Percentiles rank a stretch among this genome's conserved stretches.
phyloP scores from a whole-genome alignment of 2,797 vertebrate species.

The Chaetodon trifasciatus region DNA sequence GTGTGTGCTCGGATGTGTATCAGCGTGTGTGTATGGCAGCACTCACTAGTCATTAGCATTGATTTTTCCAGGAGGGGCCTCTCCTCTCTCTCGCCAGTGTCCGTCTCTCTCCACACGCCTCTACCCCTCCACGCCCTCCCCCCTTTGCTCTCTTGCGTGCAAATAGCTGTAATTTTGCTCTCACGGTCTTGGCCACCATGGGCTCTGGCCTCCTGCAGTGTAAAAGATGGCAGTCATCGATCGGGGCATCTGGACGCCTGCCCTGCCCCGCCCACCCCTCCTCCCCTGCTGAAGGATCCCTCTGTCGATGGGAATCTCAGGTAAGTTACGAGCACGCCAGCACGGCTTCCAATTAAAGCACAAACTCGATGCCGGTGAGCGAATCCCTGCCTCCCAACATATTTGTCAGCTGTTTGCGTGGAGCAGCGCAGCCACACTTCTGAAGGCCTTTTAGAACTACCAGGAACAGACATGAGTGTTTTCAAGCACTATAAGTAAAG shows the following conservation, averaged over 20 bases:
- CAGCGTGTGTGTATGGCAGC: constrained; percentile 54
- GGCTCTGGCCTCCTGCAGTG: constrained; percentile 57
- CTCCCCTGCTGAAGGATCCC: constrained; percentile 58
- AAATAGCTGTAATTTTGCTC: constrained; percentile 76
- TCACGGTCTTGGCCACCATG: constrained; percentile 60
- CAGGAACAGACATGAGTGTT: constrained; percentile 1
- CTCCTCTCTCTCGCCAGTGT: constrained; percentile 42
- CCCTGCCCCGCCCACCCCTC: neutral
- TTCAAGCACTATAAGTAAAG: neutral
- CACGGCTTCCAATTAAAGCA: constrained; percentile 68
- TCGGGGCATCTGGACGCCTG: constrained; percentile 59
- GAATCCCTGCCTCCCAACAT: neutral
- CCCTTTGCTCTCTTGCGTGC: constrained; percentile 50
- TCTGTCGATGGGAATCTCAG: constrained; percentile 76
- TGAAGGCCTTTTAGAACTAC: constrained; percentile 24
- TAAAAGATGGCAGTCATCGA: constrained; percentile 78
- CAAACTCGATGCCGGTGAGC: constrained; percentile 47
- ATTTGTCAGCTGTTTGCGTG: constrained; percentile 53
- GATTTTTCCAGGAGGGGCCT: constrained; percentile 75
- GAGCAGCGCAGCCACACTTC: constrained; percentile 14
- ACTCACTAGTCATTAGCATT: constrained; percentile 72
- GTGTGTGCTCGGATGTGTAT: constrained; percentile 34
- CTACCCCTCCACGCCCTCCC: neutral
- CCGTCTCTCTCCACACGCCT: constrained; percentile 26
- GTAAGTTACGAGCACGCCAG: constrained; percentile 72